Percentiles rank a stretch among this genome's conserved stretches.
These are phyloP conservation scores for Cyprinus carpio DNA, from an alignment of 2,113 vertebrate genomes.

Conservation along the genomic window DNA sequence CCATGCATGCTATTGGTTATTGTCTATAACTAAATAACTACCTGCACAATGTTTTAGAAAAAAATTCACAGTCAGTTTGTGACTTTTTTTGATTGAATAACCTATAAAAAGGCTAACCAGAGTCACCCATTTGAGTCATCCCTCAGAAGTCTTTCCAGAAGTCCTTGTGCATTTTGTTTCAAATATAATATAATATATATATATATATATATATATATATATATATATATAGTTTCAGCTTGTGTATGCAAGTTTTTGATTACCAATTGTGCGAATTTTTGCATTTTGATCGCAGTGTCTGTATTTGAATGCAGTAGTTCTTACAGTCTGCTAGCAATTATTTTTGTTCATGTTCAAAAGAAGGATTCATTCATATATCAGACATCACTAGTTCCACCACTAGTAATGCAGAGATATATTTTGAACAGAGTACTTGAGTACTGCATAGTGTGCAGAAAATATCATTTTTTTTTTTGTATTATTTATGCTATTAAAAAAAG, in stretches of 20 bases:
- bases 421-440: too few relatives aligned
- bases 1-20: background rate
- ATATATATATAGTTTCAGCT: too few relatives aligned
- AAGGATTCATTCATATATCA: background rate
- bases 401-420: background rate
- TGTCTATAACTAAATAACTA: background rate
- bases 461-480: too few relatives aligned
- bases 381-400: background rate
- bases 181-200: too few relatives aligned
- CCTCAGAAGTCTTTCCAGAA: background rate
- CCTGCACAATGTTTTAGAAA: background rate
- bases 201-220: too few relatives aligned
- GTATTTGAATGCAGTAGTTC: background rate
- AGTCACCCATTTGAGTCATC: background rate
- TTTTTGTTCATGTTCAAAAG: background rate
- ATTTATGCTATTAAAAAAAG: too few relatives aligned
- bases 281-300: too few relatives aligned
- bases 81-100: too few relatives aligned
- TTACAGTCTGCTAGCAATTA: background rate
- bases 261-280: too few relatives aligned
- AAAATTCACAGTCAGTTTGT: too few relatives aligned
- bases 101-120: background rate
- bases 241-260: too few relatives aligned
- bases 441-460: too few relatives aligned
- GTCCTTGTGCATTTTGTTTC: background rate